Percentiles rank a stretch among this genome's conserved stretches.
Conservation (phyloP, 2,888 invertebrate species). For the Sisyra nigra region DNA sequence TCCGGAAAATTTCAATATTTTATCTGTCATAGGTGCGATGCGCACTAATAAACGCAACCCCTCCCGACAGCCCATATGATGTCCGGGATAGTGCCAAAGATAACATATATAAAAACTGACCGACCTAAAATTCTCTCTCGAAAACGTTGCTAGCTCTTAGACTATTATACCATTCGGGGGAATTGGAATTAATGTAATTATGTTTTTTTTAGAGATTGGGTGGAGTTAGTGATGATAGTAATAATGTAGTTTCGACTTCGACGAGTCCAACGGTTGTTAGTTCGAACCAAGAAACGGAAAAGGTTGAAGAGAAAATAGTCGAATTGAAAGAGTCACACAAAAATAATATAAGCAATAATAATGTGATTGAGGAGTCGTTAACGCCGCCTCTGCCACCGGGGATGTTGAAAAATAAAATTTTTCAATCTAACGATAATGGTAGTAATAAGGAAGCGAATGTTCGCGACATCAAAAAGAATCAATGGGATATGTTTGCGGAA, state of each 20-base stretch:
- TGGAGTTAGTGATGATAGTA: constrained; percentile 39
- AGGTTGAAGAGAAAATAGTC: constrained; percentile 7
- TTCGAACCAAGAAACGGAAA: constrained; percentile 9
- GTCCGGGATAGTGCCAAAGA: too few relatives aligned
- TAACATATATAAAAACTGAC: too few relatives aligned
- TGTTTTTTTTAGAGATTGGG: constrained; percentile 31
- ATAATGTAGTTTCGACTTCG: constrained; percentile 21
- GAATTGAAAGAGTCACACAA: constrained; percentile 8
- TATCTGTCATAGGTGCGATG: too few relatives aligned
- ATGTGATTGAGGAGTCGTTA: constrained; percentile 21
- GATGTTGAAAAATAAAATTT: constrained; percentile 19
- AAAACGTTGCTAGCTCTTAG: too few relatives aligned
- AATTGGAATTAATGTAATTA: constrained; percentile 2
- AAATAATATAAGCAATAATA: constrained; percentile 8
- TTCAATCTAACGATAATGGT: constrained; percentile 17
- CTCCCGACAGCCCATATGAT: too few relatives aligned
- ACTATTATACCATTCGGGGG: too few relatives aligned
- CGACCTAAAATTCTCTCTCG: too few relatives aligned
- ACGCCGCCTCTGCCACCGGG: constrained; percentile 26
- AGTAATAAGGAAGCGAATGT: constrained; percentile 12
- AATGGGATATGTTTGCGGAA: constrained; percentile 90
- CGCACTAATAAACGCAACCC: too few relatives aligned
- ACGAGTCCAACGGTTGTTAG: constrained; percentile 11
- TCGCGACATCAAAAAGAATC: constrained; percentile 30
- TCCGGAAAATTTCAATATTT: too few relatives aligned